Base-by-base conservation (phyloP, 2,113 vertebrate species). In the Macquaria australasica region DNA sequence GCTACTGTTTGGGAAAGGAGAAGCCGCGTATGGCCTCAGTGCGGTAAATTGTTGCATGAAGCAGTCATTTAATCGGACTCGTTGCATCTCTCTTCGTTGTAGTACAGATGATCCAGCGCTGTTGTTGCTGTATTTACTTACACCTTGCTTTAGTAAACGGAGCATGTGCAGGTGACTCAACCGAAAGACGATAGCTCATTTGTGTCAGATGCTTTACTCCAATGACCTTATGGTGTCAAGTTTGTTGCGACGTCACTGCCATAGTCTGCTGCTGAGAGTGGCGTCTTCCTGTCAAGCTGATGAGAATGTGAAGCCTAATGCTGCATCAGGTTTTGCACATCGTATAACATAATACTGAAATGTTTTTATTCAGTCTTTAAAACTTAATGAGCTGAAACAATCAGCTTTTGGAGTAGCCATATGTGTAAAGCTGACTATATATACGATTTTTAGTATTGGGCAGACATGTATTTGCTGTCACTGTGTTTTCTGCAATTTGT, bases 201-300 rank as follows among this genome's bases (percentile, higher is more conserved):
- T 56, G 50, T 70, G 67, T 31, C 79, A 45, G 77, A 43, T 69
- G 70, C 37, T 63, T 73, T 25, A 71, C 81, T 87, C 71, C 48
- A 48, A 51, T 85, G 88, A 91, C 88, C 90, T 90, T 66, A 85
- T 56, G 84, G 83, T 88, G 92, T 87, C 89, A 89, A 48, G 76
- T 87, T 89, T 69, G 85, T 92, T 88, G 90, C 88, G 83, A 84
- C 87, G 86, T 90, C 89, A 87, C 86, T 25, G 66, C 77, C 37
- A 48, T 41, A 37, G 76, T 55, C 60, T 81, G 8, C 45, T 74
- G 81, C 63, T 78, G 34, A 5, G 41, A 23, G 77, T 78, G 74
- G 51, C 25, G 14, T 72, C 73, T 69, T 48, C 69, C 51, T 56
- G 79, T 53, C 58, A 14, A 39, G 10, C 11, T 25, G 8, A 50